Conservation (phyloP, 2,888 invertebrate genomes). For the Synanthedon tipuliformis region DNA sequence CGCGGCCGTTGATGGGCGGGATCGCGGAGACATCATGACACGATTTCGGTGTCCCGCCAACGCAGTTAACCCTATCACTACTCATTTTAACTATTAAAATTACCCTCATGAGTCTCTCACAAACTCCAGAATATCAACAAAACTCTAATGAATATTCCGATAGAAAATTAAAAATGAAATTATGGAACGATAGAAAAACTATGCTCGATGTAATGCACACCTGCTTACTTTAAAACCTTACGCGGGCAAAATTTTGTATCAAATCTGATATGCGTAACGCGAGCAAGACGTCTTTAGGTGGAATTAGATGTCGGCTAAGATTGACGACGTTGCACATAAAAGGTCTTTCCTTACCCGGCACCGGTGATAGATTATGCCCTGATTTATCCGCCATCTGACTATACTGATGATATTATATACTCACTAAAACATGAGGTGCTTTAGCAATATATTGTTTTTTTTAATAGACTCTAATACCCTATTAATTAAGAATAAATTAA, state of each 20-base stretch:
- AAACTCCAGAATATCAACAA: not conserved
- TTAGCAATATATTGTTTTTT: too few relatives aligned
- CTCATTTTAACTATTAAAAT: not conserved
- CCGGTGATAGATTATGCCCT: slow-evolving; percentile 13
- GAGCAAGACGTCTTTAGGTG: slow-evolving; percentile 6
- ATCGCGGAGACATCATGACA: too few relatives aligned
- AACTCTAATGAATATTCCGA: too few relatives aligned
- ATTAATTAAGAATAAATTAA: too few relatives aligned
- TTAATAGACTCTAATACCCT: not conserved
- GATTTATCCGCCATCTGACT: slow-evolving; percentile 7
- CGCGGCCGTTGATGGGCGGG: too few relatives aligned
- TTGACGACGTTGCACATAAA: slow-evolving; percentile 18
- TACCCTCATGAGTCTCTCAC: not conserved
- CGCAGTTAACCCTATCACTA: too few relatives aligned
- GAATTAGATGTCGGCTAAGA: slow-evolving; percentile 20
- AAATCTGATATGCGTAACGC: not conserved
- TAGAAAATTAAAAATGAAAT: not conserved
- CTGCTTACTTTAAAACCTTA: not conserved
- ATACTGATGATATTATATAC: slow-evolving; percentile 3
- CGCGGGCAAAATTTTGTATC: not conserved
- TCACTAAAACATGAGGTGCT: too few relatives aligned
- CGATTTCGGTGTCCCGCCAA: too few relatives aligned
- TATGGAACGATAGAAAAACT: not conserved
- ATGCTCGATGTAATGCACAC: not conserved
- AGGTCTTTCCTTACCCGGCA: slow-evolving; percentile 15